Percentiles rank a stretch among this genome's conserved stretches.
These are phyloP conservation scores for Oscarella lobularis DNA, from an alignment of 37 sponge, comb jelly and placozoan species.

Conservation along the genomic window DNA sequence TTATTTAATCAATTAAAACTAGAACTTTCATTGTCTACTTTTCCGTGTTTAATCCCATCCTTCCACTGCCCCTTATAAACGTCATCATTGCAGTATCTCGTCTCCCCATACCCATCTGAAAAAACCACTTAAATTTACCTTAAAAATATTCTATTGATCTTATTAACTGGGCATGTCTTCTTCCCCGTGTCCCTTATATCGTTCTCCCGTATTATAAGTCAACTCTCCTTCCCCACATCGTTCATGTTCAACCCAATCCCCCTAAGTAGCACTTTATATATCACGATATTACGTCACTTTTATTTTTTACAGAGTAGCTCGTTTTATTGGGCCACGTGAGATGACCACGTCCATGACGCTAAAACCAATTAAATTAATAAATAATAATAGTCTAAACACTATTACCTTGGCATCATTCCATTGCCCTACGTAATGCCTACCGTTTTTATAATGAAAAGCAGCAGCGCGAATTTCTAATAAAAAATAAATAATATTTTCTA, in stretches of 20 bases:
- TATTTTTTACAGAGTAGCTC: constrained; percentile 42
- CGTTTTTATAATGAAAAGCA: background rate
- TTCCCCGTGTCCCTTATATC: constrained; percentile 67
- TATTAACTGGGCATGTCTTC: constrained; percentile 37
- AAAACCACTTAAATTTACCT: too few species aligned
- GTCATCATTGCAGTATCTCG: constrained; percentile 53
- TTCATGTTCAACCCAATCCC: constrained; percentile 90
- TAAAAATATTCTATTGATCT: too few species aligned
- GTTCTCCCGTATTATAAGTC: constrained; percentile 79
- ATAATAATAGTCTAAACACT: background rate
- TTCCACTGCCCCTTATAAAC: constrained; percentile 73
- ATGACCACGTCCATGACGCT: constrained; percentile 76
- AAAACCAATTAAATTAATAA: background rate
- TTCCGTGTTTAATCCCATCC: constrained; percentile 37
- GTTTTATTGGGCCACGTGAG: constrained; percentile 78
- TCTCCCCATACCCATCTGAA: constrained; percentile 53
- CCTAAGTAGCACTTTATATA: too few species aligned
- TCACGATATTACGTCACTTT: background rate
- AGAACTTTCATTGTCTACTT: constrained; percentile 10
- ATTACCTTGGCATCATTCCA: background rate
- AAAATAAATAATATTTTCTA: background rate
- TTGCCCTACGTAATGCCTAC: background rate
- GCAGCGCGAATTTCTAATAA: background rate
- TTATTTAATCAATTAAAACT: background rate
- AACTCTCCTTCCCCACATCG: constrained; percentile 75